Evolutionary conservation across 2,888 invertebrate species (phyloP).

Genomic region (Troides helena): DNA sequence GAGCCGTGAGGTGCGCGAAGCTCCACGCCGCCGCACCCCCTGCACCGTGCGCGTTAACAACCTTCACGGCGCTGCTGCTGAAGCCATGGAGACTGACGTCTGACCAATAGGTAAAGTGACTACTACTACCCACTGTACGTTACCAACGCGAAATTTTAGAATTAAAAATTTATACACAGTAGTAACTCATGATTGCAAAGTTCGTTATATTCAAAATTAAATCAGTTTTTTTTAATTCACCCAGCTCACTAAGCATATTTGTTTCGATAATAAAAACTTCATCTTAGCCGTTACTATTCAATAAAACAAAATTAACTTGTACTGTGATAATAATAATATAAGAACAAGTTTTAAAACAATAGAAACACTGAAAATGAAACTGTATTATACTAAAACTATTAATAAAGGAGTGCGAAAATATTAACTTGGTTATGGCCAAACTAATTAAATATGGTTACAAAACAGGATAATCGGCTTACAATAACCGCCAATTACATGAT

Average conservation of each 20-base stretch:
- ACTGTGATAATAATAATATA: no score
- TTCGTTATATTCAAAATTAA: neutral
- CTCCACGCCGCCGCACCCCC: conserved; percentile 51
- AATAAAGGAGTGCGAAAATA: neutral
- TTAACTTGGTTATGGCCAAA: neutral
- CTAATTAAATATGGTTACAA: no score
- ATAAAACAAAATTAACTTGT: no score
- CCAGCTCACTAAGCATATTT: neutral
- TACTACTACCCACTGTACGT: neutral
- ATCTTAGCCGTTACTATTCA: neutral
- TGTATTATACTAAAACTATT: neutral
- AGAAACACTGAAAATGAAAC: neutral
- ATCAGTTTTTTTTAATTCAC: neutral
- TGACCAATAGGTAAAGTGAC: conserved; percentile 90
- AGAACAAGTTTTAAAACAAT: neutral
- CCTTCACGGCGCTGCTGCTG: conserved; percentile 83
- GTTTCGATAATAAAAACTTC: neutral
- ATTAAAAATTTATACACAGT: neutral
- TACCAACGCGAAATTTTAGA: neutral
- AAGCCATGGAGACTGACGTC: conserved; percentile 96
- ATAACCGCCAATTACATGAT: no score
- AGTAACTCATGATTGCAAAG: neutral
- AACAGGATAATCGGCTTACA: neutral
- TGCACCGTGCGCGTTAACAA: conserved; percentile 75
- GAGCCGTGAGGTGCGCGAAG: conserved; percentile 32